A percentile compares a stretch with the other conserved stretches of the same genome.
Conservation (phyloP, 2,888 invertebrate genomes). For the Leucophenga montana region DNA sequence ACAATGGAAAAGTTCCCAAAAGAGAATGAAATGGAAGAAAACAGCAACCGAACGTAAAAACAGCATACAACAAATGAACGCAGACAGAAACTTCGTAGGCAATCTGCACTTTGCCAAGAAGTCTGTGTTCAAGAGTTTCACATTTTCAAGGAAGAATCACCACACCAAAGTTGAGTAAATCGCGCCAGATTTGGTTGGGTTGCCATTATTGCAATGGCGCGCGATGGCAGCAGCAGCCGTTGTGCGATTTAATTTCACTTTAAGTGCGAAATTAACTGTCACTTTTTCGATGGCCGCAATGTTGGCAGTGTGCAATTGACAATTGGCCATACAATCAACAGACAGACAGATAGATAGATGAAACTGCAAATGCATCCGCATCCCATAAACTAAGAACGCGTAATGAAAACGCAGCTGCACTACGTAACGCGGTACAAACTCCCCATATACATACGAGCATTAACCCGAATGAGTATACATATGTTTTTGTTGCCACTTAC, state of each 20-base stretch:
- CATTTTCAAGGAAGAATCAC: neutral
- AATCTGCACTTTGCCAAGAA: conserved; percentile 59
- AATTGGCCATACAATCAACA: neutral
- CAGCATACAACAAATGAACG: neutral
- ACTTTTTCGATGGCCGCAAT: conserved; percentile 14
- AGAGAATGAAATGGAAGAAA: too few species aligned
- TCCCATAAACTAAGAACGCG: conserved; percentile 33
- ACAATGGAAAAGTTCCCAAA: neutral
- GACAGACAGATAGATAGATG: neutral
- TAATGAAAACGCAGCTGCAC: conserved; percentile 39
- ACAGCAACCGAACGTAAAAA: too few species aligned
- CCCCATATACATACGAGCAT: conserved; percentile 35
- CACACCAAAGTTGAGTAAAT: neutral
- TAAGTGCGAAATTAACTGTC: conserved; percentile 56
- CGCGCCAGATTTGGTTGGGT: too few species aligned
- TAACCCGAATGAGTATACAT: neutral
- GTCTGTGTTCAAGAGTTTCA: conserved; percentile 37
- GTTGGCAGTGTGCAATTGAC: conserved; percentile 14
- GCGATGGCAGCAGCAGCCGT: conserved; percentile 45
- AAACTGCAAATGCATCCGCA: conserved; percentile 7
- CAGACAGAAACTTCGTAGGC: conserved; percentile 36
- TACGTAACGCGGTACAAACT: conserved; percentile 31
- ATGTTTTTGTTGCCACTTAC: neutral
- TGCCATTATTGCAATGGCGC: conserved; percentile 41
- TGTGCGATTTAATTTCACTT: conserved; percentile 64